Evolutionary conservation across 2,888 invertebrate genomes (phyloP).

Genomic region (Trichogramma evanescens): DNA sequence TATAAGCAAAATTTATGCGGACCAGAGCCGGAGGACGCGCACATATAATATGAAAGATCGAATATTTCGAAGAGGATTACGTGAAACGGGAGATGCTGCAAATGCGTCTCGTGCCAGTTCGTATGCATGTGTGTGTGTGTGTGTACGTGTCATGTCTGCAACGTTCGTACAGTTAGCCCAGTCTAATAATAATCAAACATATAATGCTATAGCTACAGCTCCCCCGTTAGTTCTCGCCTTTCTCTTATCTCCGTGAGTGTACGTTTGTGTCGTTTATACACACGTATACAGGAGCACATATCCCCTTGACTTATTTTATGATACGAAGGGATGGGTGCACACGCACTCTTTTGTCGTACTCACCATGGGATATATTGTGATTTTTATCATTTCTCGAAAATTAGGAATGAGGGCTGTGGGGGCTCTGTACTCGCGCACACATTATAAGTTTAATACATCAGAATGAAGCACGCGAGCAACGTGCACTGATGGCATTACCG

Average conservation of each 20-base stretch:
- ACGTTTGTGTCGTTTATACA: not conserved
- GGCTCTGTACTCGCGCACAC: not conserved
- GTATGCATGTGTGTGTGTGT: too few species aligned
- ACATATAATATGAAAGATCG: not conserved
- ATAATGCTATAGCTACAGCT: too few species aligned
- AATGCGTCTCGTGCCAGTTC: too few species aligned
- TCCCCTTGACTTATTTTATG: conserved; percentile 21
- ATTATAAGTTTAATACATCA: too few species aligned
- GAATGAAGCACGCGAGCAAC: too few species aligned
- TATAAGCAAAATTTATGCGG: not conserved
- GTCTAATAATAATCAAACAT: too few species aligned
- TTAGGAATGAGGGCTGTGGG: not conserved
- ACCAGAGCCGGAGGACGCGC: too few species aligned
- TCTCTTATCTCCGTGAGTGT: not conserved
- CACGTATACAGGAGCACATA: conserved; percentile 7
- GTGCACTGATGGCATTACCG: too few species aligned
- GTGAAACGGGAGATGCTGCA: conserved; percentile 16
- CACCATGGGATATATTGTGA: not conserved
- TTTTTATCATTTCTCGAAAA: conserved; percentile 16
- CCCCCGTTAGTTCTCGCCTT: not conserved
- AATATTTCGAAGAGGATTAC: conserved; percentile 20
- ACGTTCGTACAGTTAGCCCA: too few species aligned
- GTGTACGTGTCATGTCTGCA: too few species aligned
- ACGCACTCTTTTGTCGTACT: conserved; percentile 1
- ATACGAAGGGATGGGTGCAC: not conserved